These are phyloP conservation scores for Philereme transversata DNA, from an alignment of 2,888 invertebrate species.

Conservation along the genomic window DNA sequence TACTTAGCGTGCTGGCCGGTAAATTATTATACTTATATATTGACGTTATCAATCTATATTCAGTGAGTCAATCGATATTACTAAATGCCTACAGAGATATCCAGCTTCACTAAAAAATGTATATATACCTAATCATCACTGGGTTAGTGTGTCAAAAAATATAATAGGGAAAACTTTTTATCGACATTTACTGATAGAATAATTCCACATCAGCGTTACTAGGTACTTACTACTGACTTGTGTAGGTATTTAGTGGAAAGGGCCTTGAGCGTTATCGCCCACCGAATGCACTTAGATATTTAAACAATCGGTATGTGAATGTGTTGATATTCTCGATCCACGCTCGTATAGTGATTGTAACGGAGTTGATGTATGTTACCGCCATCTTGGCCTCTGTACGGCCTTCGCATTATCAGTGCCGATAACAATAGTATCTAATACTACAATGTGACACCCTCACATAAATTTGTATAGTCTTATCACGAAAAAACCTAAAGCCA, in stretches of 20 bases:
- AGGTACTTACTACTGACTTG: slow-evolving; percentile 20
- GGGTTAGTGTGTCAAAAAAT: slow-evolving; percentile 45
- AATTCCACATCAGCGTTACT: slow-evolving; percentile 48
- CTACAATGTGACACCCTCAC: slow-evolving; percentile 78
- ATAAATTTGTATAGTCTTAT: slow-evolving; percentile 82
- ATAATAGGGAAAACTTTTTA: slow-evolving; percentile 41
- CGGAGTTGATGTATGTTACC: slow-evolving; percentile 38
- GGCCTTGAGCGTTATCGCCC: slow-evolving; percentile 68
- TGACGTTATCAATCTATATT: slow-evolving; percentile 11
- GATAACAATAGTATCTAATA: slow-evolving; percentile 76
- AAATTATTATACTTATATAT: not conserved
- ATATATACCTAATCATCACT: slow-evolving; percentile 31
- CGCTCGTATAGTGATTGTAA: slow-evolving; percentile 37
- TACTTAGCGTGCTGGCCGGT: slow-evolving; percentile 27
- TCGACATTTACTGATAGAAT: slow-evolving; percentile 48
- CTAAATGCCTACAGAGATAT: not conserved
- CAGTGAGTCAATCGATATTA: not conserved
- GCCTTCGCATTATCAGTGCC: slow-evolving; percentile 75
- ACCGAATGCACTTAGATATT: slow-evolving; percentile 64
- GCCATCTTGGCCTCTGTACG: slow-evolving; percentile 67
- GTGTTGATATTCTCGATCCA: slow-evolving; percentile 52
- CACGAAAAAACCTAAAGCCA: slow-evolving; percentile 63
- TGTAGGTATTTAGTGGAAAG: slow-evolving; percentile 55
- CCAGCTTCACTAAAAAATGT: not conserved
- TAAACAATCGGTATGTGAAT: slow-evolving; percentile 58